Evolutionary conservation across 1,140 invertebrate genomes (phyloP), one percentile per base, ranked within the genome.

Genomic region (Ptiloglossa arizonensis): DNA sequence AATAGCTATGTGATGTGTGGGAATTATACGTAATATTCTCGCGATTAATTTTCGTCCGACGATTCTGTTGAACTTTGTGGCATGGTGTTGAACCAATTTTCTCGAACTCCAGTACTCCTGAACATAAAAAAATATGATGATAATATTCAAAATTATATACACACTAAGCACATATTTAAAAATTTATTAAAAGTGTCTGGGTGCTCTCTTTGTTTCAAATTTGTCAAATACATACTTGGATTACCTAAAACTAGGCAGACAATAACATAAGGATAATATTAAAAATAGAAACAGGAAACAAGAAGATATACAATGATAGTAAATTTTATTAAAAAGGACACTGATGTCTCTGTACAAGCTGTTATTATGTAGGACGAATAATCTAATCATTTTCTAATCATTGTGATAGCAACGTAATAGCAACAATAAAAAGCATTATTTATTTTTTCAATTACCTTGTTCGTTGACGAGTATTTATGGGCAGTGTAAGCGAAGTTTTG

Each of bases 81-180:
- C 92, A 95, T 95, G 19, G 94, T 93, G 79, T 93, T 95, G 87
- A 95, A 95, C 95, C 94, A 95, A 83, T 94, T 94, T 82, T 94
- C 94, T 73, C 94, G 93, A 88, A 93, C 94, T 83, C 94, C 94
- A 27, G 91, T 93, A 68, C 87, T 91, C 69, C 93, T 94, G 74
- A 78, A 88, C 63, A 60, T 46, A 29, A 84, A 87, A 6, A 56
- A 70, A 80, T 35, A 59, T 32, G 19, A n/a, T 50, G 19, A n/a
- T n/a, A n/a, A n/a, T n/a, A n/a, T n/a, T n/a, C n/a, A n/a, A n/a
- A n/a, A n/a, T n/a, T n/a, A n/a, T n/a, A n/a, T n/a, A n/a, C n/a
- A n/a, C n/a, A n/a, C n/a, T n/a, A n/a, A n/a, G n/a, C n/a, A n/a
- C n/a, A n/a, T n/a, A n/a, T n/a, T n/a, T n/a, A n/a, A n/a, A n/a